Percentiles rank a stretch among this genome's conserved stretches.
phyloP scores from a whole-genome alignment of 2,888 invertebrate genomes.

The Diadromus collaris region DNA sequence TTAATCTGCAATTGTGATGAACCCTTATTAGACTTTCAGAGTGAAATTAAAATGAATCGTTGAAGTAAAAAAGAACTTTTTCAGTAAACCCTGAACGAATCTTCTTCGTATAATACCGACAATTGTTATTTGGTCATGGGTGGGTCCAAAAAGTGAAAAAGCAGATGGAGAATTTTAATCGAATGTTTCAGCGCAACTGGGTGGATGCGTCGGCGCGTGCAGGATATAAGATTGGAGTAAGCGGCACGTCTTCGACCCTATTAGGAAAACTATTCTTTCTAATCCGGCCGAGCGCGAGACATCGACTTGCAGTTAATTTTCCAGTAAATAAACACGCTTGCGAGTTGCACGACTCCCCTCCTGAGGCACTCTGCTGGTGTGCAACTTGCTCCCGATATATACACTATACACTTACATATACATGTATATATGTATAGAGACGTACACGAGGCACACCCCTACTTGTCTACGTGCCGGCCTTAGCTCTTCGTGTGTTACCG shows the following conservation, averaged over 20 bases:
- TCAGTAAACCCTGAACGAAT: no score
- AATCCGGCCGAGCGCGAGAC: constrained; percentile 57
- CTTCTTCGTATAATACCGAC: background rate
- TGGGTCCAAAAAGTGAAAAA: background rate
- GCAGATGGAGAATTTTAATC: background rate
- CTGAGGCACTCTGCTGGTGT: constrained; percentile 42
- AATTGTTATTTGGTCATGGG: background rate
- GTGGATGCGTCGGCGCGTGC: background rate
- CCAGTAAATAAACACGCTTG: constrained; percentile 69
- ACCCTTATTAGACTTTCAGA: no score
- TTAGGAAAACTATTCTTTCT: constrained; percentile 62
- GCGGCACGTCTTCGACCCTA: constrained; percentile 50
- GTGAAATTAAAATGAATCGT: no score
- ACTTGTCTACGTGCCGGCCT: constrained; percentile 34
- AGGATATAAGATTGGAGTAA: constrained; percentile 34
- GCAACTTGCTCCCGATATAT: constrained; percentile 34
- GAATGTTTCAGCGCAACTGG: constrained; percentile 5
- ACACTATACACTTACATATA: no score
- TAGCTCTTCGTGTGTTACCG: constrained; percentile 49
- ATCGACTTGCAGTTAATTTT: constrained; percentile 70
- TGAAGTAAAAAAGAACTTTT: no score
- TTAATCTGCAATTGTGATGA: no score
- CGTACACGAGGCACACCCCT: constrained; percentile 28
- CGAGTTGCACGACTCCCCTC: constrained; percentile 56
- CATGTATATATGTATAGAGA: no score